Evolutionary conservation across 2,797 vertebrate genomes (phyloP).

Genomic region (Antrozous pallidus): DNA sequence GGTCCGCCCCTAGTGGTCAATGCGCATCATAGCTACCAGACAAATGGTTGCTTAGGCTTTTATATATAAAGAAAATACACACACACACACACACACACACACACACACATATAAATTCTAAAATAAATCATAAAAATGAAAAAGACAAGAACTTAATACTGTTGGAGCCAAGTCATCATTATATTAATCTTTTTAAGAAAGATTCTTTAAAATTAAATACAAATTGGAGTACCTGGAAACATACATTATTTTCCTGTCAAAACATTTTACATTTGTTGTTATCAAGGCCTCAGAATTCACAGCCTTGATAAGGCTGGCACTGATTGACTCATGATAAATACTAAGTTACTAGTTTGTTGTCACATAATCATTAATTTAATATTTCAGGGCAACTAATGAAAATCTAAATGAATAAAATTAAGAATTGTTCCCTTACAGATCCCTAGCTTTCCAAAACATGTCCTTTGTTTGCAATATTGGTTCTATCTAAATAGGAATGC

Average conservation of each 20-base stretch:
- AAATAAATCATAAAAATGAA: conserved; percentile 27
- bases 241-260: background rate
- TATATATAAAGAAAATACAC: too few species aligned
- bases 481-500: background rate
- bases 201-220: background rate
- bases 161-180: background rate
- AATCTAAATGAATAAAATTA: background rate
- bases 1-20: too few species aligned
- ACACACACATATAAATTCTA: too few species aligned
- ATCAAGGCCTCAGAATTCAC: background rate
- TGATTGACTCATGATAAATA: background rate
- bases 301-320: background rate
- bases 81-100: too few species aligned
- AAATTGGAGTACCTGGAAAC: background rate
- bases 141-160: conserved; percentile 25
- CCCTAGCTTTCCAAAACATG: background rate
- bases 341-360: background rate
- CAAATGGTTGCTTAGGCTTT: too few species aligned
- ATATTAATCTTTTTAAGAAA: background rate
- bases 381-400: background rate
- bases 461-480: background rate
- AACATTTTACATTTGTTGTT: background rate
- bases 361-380: background rate
- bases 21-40: too few species aligned
- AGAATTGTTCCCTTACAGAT: background rate